Conservation (phyloP, 1,140 invertebrate genomes). For the Anastrepha ludens region DNA sequence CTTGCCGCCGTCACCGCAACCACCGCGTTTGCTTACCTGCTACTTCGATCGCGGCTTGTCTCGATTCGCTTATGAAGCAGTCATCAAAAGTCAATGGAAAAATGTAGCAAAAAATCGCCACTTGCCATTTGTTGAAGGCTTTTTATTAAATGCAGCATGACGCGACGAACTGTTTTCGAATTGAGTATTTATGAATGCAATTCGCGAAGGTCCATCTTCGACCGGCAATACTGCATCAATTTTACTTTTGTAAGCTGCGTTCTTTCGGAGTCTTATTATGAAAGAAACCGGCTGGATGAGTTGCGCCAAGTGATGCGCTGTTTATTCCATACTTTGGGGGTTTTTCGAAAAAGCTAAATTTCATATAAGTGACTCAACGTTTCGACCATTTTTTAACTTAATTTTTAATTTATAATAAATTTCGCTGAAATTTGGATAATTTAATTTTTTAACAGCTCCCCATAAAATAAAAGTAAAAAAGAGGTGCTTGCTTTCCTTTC, state of each 20-base stretch:
- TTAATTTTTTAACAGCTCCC: no score
- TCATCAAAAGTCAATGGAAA: slow-evolving; percentile 43
- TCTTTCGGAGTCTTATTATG: not conserved
- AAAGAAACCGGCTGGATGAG: slow-evolving; percentile 11
- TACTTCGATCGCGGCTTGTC: not conserved
- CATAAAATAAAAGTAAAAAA: no score
- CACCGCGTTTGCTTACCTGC: not conserved
- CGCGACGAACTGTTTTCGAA: not conserved
- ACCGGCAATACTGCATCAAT: not conserved
- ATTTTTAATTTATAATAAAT: not conserved
- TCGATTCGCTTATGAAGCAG: slow-evolving; percentile 4
- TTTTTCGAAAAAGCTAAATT: not conserved
- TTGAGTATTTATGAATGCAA: not conserved
- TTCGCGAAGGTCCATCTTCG: not conserved
- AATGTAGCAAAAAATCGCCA: not conserved
- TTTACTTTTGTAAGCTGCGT: slow-evolving; percentile 11
- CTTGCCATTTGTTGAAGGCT: not conserved
- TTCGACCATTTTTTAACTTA: not conserved
- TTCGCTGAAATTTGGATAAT: not conserved
- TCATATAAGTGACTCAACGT: not conserved
- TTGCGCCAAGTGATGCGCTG: not conserved
- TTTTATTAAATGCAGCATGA: slow-evolving; percentile 1
- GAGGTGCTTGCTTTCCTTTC: no score
- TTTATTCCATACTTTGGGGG: not conserved
- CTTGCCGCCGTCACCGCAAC: not conserved